Conservation (phyloP, 1,140 invertebrate genomes). For the Vollenhovia emeryi region DNA sequence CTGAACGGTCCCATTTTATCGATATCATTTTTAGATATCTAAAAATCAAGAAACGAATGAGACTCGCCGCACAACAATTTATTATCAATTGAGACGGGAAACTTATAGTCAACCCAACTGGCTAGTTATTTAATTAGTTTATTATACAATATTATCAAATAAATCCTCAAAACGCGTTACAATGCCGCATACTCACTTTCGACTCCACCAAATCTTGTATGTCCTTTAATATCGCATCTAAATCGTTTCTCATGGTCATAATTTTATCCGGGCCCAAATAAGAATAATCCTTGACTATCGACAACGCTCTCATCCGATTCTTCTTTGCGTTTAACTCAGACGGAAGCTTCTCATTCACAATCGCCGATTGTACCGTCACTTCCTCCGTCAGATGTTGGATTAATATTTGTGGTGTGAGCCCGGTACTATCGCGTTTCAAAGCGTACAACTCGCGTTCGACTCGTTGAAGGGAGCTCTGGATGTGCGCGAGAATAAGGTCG, state of each 20-base stretch:
- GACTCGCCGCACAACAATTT: constrained; percentile 69
- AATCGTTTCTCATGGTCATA: constrained; percentile 84
- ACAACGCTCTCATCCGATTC: constrained; percentile 89
- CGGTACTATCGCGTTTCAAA: constrained; percentile 84
- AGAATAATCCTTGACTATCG: constrained; percentile 88
- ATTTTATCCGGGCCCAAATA: constrained; percentile 90
- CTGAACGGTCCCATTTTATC: constrained; percentile 93
- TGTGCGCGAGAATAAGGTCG: background rate
- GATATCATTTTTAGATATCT: constrained; percentile 83
- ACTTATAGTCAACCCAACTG: no score
- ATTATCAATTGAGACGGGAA: no score
- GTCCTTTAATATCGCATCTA: constrained; percentile 76
- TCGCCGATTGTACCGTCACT: constrained; percentile 87
- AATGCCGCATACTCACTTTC: constrained; percentile 66
- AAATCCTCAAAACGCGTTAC: background rate
- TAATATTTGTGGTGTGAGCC: constrained; percentile 85
- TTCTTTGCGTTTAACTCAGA: constrained; percentile 88
- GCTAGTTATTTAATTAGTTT: no score
- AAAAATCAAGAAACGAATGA: constrained; percentile 74
- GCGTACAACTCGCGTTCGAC: constrained; percentile 77
- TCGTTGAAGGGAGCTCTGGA: constrained; percentile 77
- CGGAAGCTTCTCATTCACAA: constrained; percentile 92
- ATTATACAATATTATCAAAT: constrained; percentile 73
- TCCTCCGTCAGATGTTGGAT: constrained; percentile 92
- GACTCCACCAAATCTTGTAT: constrained; percentile 79